Percentiles rank a stretch among this genome's conserved stretches.
phyloP scores from a whole-genome alignment of 2,113 vertebrate genomes.

The Daubentonia madagascariensis region DNA sequence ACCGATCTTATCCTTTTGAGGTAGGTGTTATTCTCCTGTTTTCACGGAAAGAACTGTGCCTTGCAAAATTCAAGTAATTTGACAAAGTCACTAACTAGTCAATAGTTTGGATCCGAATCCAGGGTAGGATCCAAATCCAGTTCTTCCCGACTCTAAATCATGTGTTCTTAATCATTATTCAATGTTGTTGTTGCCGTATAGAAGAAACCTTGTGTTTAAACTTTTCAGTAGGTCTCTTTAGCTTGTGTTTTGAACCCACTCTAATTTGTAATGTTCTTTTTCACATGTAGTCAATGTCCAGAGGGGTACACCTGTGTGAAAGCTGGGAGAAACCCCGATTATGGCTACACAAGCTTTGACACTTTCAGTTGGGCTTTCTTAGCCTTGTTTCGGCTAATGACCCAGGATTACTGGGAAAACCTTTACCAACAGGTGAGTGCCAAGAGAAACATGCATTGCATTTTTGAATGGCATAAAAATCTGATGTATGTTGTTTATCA shows the following conservation, averaged over 20 bases:
- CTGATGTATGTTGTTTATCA: background rate
- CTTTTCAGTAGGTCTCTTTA: background rate
- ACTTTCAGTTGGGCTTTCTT: constrained; percentile 97
- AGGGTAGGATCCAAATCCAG: background rate
- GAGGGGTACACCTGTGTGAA: constrained; percentile 86
- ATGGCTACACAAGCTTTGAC: constrained; percentile 96
- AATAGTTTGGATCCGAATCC: too few relatives aligned
- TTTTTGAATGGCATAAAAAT: background rate
- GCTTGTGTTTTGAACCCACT: background rate
- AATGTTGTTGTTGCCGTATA: background rate
- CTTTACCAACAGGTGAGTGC: constrained; percentile 93
- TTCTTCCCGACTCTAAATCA: background rate
- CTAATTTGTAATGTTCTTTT: background rate
- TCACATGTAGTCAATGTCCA: constrained; percentile 89
- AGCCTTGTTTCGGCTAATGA: constrained; percentile 96
- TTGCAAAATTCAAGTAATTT: background rate
- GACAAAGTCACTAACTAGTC: background rate
- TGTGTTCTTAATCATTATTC: background rate
- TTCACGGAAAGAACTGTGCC: background rate
- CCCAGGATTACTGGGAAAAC: constrained; percentile 97
- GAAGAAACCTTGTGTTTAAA: background rate
- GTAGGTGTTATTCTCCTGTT: background rate
- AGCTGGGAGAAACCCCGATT: constrained; percentile 91
- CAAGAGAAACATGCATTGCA: background rate
- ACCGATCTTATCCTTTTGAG: background rate